Evolutionary conservation across 2,113 vertebrate genomes (phyloP).

Genomic region (Craseonycteris thonglongyai): DNA sequence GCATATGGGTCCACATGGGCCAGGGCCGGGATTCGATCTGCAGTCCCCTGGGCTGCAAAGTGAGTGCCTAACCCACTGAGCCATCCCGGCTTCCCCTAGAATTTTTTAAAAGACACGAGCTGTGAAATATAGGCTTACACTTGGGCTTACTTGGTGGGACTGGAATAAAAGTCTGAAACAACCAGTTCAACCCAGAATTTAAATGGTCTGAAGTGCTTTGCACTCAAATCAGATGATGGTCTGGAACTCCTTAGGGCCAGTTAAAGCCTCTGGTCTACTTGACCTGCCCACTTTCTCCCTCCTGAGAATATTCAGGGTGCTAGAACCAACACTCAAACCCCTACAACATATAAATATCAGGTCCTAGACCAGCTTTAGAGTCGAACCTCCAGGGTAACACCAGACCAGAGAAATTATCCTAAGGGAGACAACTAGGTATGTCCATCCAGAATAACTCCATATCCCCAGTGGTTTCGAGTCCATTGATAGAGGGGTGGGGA

Average conservation of each 20-base stretch:
- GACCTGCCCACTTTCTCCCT: slow-evolving; percentile 3
- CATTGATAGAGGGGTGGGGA: background rate
- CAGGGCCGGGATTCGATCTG: no score
- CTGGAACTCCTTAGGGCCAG: background rate
- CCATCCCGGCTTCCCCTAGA: no score
- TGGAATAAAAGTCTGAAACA: background rate
- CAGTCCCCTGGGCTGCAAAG: no score
- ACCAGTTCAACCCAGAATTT: background rate
- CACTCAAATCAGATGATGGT: background rate
- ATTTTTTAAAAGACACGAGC: background rate
- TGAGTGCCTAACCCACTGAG: no score
- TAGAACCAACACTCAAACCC: background rate
- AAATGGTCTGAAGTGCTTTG: background rate
- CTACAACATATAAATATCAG: background rate
- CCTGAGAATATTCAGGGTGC: background rate
- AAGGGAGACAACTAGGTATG: background rate
- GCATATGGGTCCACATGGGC: no score
- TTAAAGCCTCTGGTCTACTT: background rate
- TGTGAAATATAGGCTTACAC: background rate
- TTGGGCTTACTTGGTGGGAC: background rate
- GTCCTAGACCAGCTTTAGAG: background rate
- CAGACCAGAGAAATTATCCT: background rate
- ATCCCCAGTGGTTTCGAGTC: background rate
- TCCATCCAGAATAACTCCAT: background rate
- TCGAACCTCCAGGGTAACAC: background rate